Evolutionary conservation across 1,140 invertebrate genomes (phyloP), one percentile per base, ranked within the genome.

Genomic region (Holotrichia oblita): DNA sequence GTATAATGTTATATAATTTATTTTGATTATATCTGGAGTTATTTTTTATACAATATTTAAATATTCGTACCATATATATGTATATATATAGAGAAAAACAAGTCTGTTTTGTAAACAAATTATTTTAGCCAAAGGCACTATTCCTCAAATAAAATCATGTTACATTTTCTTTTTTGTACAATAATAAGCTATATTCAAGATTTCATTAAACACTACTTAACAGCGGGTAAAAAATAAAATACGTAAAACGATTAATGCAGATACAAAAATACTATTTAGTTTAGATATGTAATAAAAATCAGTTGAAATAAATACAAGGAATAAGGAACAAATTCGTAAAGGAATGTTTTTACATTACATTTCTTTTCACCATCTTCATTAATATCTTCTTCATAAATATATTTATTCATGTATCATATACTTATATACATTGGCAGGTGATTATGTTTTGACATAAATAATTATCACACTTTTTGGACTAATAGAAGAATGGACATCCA

Each of bases 401-500:
- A 40, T 73, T 73, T 73, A 40, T 73, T 42, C 41, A 42, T 76
- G 20, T n/a, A n/a, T n/a, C n/a, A 59, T 59, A 59, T 59, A 48
- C 40, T 6, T 76, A 76, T 76, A 14, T 76, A 76, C 75, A 76
- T 76, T 76, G 75, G 75, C 75, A 76, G 75, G 75, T 76, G 75
- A 76, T 76, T 76, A 76, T 76, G 75, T 76, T 48, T 76, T 76
- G 41, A 76, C 75, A 76, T 76, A 76, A 76, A 76, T 76, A 76
- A 76, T 76, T 76, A 76, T 76, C 75, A 76, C 75, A 76, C 41
- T 48, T 76, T 59, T 76, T 55, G 75, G 75, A 76, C 75, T 76
- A 76, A 76, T 73, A 40, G 40, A 73, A 73, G 72, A 73, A 73
- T 73, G n/a, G 40, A 73, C 72, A 73, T 41, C 40, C 34, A 73